These are phyloP conservation scores for Istiophorus platypterus DNA, from an alignment of 2,113 vertebrate species.

Conservation along the genomic window DNA sequence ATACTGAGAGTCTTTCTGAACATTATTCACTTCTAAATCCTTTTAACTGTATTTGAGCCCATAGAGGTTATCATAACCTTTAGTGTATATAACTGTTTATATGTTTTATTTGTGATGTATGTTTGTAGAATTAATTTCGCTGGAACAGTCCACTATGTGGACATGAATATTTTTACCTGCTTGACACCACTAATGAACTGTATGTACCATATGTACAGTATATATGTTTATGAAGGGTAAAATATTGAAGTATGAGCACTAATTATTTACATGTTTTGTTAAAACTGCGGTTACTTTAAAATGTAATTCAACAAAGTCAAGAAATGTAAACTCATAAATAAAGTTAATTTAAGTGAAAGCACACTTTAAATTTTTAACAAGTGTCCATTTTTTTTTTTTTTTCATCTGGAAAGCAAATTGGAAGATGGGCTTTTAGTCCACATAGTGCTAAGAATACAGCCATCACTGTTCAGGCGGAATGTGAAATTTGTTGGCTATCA, in stretches of 20 bases:
- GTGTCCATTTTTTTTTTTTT: too few relatives aligned
- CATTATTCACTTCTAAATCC: neutral
- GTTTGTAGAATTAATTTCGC: neutral
- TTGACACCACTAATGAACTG: too few relatives aligned
- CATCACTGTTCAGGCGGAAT: neutral
- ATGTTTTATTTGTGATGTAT: too few relatives aligned
- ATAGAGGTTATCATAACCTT: neutral
- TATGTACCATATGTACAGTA: too few relatives aligned
- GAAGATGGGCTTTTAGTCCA: neutral
- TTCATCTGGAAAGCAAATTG: neutral
- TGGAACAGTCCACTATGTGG: neutral
- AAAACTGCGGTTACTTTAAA: neutral
- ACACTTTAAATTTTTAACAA: neutral
- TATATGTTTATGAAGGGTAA: neutral
- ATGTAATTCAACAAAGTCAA: neutral
- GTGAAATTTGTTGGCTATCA: neutral
- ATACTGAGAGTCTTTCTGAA: neutral
- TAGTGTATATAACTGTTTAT: neutral
- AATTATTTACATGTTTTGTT: neutral
- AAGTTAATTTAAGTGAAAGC: neutral
- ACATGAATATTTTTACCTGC: neutral
- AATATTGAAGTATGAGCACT: neutral
- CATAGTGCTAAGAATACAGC: neutral
- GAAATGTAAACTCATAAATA: neutral
- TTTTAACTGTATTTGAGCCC: neutral